Evolutionary conservation across 1,140 invertebrate genomes (phyloP).

Genomic region (Panagrolaimus sp.): DNA sequence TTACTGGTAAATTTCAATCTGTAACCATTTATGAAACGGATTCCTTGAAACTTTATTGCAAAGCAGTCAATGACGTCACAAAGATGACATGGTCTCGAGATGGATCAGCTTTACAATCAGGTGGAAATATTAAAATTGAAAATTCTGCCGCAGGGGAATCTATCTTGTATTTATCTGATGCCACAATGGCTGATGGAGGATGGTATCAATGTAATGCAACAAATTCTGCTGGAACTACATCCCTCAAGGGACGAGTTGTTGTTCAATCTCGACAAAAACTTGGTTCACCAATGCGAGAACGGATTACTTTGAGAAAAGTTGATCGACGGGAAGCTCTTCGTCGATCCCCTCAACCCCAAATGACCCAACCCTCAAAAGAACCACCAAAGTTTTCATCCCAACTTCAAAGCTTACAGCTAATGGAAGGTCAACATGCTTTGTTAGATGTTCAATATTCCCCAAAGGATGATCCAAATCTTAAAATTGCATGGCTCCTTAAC

Average conservation of each 20-base stretch:
- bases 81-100: slow-evolving; percentile 39
- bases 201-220: slow-evolving; percentile 45
- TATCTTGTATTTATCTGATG: slow-evolving; percentile 31
- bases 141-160: slow-evolving; percentile 30
- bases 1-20: slow-evolving; percentile 42
- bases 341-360: slow-evolving; percentile 25
- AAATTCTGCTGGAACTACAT: slow-evolving; percentile 40
- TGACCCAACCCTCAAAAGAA: slow-evolving; percentile 73
- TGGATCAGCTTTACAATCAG: slow-evolving; percentile 22
- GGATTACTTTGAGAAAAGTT: slow-evolving; percentile 48
- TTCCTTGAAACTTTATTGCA: slow-evolving; percentile 43
- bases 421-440: slow-evolving; percentile 75
- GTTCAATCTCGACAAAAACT: slow-evolving; percentile 38
- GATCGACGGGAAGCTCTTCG: slow-evolving; percentile 33
- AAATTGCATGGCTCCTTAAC: slow-evolving; percentile 86
- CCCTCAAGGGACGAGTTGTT: slow-evolving; percentile 45
- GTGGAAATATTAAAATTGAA: slow-evolving; percentile 33
- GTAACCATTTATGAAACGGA: slow-evolving; percentile 44
- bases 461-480: slow-evolving; percentile 87
- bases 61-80: slow-evolving; percentile 36
- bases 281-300: slow-evolving; percentile 38
- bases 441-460: slow-evolving; percentile 91
- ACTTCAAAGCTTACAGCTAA: slow-evolving; percentile 64
- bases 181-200: slow-evolving; percentile 38
- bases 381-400: slow-evolving; percentile 80